phyloP scores from a whole-genome alignment of 2,797 vertebrate genomes.

The Euthynnus affinis region DNA sequence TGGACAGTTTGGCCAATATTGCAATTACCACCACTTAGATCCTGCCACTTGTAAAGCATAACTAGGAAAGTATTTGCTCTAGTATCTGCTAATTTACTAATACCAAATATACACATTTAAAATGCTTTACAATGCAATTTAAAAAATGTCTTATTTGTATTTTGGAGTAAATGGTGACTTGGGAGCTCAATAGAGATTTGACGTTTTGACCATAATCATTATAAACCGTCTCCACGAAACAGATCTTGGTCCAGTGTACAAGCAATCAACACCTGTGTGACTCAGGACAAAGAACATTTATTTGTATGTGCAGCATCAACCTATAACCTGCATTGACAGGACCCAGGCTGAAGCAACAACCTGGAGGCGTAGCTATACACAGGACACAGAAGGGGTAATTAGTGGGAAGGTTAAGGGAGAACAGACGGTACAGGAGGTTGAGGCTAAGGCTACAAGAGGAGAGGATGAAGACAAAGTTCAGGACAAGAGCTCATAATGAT shows the following conservation, averaged over 20 bases:
- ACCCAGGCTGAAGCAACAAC: background rate
- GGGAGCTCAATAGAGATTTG: no score
- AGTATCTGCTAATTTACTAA: no score
- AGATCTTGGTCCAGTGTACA: background rate
- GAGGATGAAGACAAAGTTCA: background rate
- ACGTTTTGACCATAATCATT: no score
- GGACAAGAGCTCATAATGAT: background rate
- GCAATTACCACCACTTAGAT: no score
- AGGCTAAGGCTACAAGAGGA: background rate
- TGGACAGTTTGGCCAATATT: no score
- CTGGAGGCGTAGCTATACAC: background rate
- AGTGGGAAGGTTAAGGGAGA: background rate
- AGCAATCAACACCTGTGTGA: background rate
- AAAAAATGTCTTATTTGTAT: no score
- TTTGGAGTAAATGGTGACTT: no score
- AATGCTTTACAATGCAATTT: no score
- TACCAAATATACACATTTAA: no score
- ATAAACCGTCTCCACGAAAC: no score
- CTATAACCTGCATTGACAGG: background rate
- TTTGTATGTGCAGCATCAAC: background rate
- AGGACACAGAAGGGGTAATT: background rate
- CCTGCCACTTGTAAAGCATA: no score
- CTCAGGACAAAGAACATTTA: background rate
- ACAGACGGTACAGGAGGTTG: background rate
- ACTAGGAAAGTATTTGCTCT: no score